Conservation (phyloP, 2,888 invertebrate genomes). For the Drosophila cyrtoloma region DNA sequence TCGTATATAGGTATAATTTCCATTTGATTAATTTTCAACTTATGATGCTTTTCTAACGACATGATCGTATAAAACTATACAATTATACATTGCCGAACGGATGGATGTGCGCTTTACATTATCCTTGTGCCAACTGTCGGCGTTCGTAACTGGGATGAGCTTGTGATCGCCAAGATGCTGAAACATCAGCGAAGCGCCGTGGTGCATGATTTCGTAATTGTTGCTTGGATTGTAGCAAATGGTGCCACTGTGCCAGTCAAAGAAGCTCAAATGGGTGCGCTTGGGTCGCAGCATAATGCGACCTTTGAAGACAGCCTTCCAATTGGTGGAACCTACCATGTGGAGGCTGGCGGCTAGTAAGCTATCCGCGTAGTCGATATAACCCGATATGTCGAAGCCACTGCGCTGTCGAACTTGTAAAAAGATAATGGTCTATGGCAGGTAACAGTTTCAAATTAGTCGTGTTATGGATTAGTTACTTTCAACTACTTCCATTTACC, state of each 20-base stretch:
- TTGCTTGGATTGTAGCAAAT: conserved; percentile 39
- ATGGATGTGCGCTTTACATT: conserved; percentile 50
- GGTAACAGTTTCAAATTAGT: neutral
- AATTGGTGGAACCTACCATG: conserved; percentile 32
- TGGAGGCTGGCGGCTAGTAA: conserved; percentile 20
- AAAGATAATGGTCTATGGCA: conserved; percentile 56
- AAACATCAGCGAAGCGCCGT: conserved; percentile 37
- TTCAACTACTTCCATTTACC: conserved; percentile 82
- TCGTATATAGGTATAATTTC: too few species aligned
- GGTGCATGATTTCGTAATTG: conserved; percentile 42
- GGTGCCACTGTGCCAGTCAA: conserved; percentile 54
- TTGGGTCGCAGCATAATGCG: conserved; percentile 37
- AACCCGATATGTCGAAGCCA: conserved; percentile 62
- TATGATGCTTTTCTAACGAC: conserved; percentile 49
- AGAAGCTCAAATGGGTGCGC: conserved; percentile 49
- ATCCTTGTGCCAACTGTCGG: neutral
- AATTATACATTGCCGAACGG: conserved; percentile 45
- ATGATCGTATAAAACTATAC: conserved; percentile 54
- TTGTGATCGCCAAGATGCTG: conserved; percentile 58
- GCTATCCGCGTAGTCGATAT: conserved; percentile 60
- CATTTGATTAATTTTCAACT: neutral
- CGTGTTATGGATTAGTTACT: too few species aligned
- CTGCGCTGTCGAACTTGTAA: conserved; percentile 47
- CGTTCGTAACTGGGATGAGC: conserved; percentile 44
- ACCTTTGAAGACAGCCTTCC: conserved; percentile 55